A percentile compares a stretch with the other conserved stretches of the same genome.
Evolutionary conservation across 1,140 invertebrate species (phyloP).

Genomic region (Sarcophaga peregrina): DNA sequence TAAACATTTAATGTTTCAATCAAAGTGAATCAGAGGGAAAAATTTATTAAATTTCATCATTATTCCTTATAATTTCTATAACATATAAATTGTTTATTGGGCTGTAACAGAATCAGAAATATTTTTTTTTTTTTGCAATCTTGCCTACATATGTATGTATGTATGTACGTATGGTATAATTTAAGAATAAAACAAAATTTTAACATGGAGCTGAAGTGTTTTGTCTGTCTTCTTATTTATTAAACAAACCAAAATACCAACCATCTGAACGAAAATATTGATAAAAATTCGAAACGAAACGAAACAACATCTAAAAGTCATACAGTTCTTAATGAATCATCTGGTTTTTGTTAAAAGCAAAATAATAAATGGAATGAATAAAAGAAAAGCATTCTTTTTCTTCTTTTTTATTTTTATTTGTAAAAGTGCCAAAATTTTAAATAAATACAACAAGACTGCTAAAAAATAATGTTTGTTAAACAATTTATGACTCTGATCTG

Average conservation of each 20-base stretch:
- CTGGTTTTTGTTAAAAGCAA: neutral
- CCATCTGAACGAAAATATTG: neutral
- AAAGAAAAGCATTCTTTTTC: neutral
- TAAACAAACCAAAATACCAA: neutral
- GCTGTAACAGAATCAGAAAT: too few relatives aligned
- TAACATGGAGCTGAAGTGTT: neutral
- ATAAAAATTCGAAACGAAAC: neutral
- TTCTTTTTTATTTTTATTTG: neutral
- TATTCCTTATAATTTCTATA: too few relatives aligned
- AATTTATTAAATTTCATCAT: too few relatives aligned
- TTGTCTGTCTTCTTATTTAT: neutral
- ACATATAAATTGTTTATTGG: neutral
- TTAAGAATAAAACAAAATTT: neutral
- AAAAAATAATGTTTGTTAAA: neutral
- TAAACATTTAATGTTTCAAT: neutral
- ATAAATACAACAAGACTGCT: slow-evolving; percentile 8
- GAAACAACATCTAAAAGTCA: neutral
- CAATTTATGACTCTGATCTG: neutral
- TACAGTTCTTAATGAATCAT: slow-evolving; percentile 9
- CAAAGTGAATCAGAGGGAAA: too few relatives aligned
- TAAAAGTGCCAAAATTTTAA: slow-evolving; percentile 24
- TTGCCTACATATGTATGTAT: too few relatives aligned
- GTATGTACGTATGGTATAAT: neutral
- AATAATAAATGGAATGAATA: neutral
- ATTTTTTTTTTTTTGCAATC: neutral